A percentile compares a stretch with the other conserved stretches of the same genome.
Evolutionary conservation across 2,888 invertebrate species (phyloP).

Genomic region (Drosophila borborema): DNA sequence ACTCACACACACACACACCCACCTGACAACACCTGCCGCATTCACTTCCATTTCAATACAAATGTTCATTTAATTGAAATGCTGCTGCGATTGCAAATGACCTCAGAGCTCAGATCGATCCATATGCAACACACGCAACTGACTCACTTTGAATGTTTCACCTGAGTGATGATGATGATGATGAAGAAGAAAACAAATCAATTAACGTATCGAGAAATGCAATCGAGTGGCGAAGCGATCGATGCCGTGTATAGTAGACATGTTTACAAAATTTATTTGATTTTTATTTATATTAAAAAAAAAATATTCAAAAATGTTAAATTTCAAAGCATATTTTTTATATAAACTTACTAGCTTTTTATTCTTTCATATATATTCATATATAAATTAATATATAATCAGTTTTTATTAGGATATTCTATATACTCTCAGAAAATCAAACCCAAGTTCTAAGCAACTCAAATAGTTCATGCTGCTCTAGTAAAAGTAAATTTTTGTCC

Average conservation of each 20-base stretch:
- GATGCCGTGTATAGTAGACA: conserved; percentile 5
- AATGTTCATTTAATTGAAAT: conserved; percentile 44
- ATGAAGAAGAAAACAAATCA: conserved; percentile 32
- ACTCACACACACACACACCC: conserved; percentile 5
- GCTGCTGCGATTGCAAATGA: conserved; percentile 31
- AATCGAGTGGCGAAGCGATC: not conserved
- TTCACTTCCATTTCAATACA: conserved; percentile 26
- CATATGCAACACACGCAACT: conserved; percentile 40
- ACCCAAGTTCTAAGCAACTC: not conserved
- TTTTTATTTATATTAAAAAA: not conserved
- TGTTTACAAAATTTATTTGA: not conserved
- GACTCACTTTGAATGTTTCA: conserved; percentile 55
- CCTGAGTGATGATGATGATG: conserved; percentile 12
- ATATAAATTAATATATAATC: too few species aligned
- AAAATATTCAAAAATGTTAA: too few species aligned
- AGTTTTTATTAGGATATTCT: not conserved
- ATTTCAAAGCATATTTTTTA: not conserved
- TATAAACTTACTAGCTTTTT: not conserved
- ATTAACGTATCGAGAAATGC: conserved; percentile 7
- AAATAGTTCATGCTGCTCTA: too few species aligned
- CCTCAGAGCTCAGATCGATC: conserved; percentile 41
- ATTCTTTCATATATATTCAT: too few species aligned
- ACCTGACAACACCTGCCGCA: conserved; percentile 33
- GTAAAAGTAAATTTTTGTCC: not conserved
- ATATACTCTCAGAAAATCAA: not conserved